phyloP scores from a whole-genome alignment of 2,888 invertebrate genomes.

The Sympetrum striolatum region DNA sequence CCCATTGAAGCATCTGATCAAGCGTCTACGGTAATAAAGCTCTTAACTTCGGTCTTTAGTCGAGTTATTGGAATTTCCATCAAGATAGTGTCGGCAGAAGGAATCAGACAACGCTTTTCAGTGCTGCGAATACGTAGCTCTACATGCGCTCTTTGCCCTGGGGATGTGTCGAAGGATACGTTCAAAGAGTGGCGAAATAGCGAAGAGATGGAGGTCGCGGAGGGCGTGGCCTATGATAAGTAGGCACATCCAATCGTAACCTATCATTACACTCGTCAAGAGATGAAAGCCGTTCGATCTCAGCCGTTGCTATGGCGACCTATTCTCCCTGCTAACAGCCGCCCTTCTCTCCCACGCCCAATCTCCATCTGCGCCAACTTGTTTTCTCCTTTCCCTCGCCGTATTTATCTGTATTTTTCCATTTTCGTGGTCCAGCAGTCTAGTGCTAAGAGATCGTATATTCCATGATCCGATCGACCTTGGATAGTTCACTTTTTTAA shows the following conservation, averaged over 20 bases:
- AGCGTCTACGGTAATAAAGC: too few relatives aligned
- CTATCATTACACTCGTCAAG: constrained; percentile 41
- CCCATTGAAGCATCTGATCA: too few relatives aligned
- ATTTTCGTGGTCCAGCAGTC: not conserved
- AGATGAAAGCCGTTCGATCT: constrained; percentile 40
- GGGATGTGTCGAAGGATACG: not conserved
- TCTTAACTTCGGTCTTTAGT: too few relatives aligned
- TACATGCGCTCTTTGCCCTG: not conserved
- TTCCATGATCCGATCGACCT: not conserved
- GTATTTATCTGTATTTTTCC: not conserved
- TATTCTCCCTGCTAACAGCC: not conserved
- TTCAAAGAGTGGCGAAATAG: not conserved
- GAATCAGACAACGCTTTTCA: not conserved
- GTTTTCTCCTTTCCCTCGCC: not conserved
- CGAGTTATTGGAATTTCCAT: too few relatives aligned
- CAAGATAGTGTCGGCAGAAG: too few relatives aligned
- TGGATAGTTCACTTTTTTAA: not conserved
- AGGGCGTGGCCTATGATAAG: constrained; percentile 42
- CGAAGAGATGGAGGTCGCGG: not conserved
- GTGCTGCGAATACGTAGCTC: not conserved
- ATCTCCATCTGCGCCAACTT: not conserved
- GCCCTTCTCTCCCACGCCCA: not conserved
- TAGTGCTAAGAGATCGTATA: not conserved
- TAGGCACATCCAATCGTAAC: constrained; percentile 39
- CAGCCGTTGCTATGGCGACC: constrained; percentile 26